Evolutionary conservation across 2,888 invertebrate genomes (phyloP).

Genomic region (Neoitamus cyanurus): DNA sequence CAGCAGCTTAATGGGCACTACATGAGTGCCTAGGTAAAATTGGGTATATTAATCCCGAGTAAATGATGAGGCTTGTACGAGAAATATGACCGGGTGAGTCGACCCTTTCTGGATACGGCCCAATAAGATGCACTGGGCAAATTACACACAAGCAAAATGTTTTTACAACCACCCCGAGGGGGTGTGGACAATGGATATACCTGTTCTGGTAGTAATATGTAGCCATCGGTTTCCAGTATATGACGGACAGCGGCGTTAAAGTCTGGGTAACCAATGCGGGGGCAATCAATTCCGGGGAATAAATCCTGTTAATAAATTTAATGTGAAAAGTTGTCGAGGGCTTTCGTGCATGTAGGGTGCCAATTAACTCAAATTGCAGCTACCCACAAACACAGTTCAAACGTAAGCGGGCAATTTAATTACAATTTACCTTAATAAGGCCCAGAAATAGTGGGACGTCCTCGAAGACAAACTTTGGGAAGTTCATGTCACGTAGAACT

Average conservation of each 20-base stretch:
- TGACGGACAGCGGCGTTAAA: slow-evolving; percentile 83
- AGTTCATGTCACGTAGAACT: slow-evolving; percentile 91
- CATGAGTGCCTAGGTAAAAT: slow-evolving; percentile 31
- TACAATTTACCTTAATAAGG: slow-evolving; percentile 72
- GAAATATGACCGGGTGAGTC: not conserved
- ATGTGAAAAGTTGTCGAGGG: not conserved
- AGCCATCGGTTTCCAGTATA: slow-evolving; percentile 75
- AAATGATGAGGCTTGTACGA: not conserved
- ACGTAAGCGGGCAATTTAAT: slow-evolving; percentile 26
- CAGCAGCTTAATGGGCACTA: slow-evolving; percentile 27
- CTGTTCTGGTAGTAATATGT: slow-evolving; percentile 77
- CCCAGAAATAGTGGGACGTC: slow-evolving; percentile 91
- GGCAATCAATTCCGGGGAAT: slow-evolving; percentile 91
- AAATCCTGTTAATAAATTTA: slow-evolving; percentile 71
- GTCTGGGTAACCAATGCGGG: slow-evolving; percentile 86
- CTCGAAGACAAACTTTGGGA: slow-evolving; percentile 92
- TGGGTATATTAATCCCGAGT: slow-evolving; percentile 21
- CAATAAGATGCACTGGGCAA: not conserved
- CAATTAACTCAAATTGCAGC: not conserved
- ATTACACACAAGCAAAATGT: not conserved
- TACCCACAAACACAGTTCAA: slow-evolving; percentile 10
- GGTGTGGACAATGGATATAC: slow-evolving; percentile 66
- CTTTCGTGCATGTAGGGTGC: not conserved
- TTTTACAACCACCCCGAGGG: not conserved
- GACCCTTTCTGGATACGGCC: not conserved